Percentiles rank a stretch among this genome's conserved stretches.
Evolutionary conservation across 1,140 invertebrate species (phyloP).

Genomic region (Drosophila cardini): DNA sequence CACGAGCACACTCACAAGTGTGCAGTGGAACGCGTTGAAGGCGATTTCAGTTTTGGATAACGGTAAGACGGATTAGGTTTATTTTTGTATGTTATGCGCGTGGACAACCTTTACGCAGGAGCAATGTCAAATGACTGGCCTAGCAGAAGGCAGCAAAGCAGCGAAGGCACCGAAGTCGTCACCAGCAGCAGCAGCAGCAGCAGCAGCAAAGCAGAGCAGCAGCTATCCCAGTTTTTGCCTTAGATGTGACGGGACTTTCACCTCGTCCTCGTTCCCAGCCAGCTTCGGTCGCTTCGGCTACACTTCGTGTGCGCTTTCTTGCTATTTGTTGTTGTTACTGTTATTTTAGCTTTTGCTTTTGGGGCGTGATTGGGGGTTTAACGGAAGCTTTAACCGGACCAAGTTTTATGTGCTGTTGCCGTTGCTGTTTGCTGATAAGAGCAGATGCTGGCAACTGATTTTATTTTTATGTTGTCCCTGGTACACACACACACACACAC

Average conservation of each 20-base stretch:
- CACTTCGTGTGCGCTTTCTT: conserved; percentile 46
- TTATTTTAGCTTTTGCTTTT: background rate
- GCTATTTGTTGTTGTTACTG: background rate
- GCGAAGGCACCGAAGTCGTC: too few relatives aligned
- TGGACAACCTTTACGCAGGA: conserved; percentile 83
- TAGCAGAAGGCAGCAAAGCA: conserved; percentile 49
- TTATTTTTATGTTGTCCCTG: conserved; percentile 42
- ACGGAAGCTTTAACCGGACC: conserved; percentile 76
- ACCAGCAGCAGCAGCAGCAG: too few relatives aligned
- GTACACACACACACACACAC: background rate
- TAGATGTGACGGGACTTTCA: conserved; percentile 74
- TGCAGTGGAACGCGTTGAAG: conserved; percentile 50
- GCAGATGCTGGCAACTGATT: conserved; percentile 51
- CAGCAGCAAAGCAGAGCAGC: conserved; percentile 54
- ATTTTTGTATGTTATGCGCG: conserved; percentile 39
- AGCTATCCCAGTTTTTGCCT: conserved; percentile 77
- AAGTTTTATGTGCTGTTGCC: conserved; percentile 55
- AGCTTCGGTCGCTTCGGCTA: conserved; percentile 62
- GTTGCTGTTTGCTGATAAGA: conserved; percentile 39
- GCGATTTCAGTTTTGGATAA: conserved; percentile 16
- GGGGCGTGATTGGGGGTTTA: conserved; percentile 21
- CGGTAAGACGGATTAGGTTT: conserved; percentile 43
- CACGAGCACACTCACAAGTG: conserved; percentile 13
- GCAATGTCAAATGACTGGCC: conserved; percentile 84
- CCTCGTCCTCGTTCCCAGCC: conserved; percentile 40